Evolutionary conservation across 2,113 vertebrate genomes (phyloP).

Genomic region (Sminthopsis crassicaudata): DNA sequence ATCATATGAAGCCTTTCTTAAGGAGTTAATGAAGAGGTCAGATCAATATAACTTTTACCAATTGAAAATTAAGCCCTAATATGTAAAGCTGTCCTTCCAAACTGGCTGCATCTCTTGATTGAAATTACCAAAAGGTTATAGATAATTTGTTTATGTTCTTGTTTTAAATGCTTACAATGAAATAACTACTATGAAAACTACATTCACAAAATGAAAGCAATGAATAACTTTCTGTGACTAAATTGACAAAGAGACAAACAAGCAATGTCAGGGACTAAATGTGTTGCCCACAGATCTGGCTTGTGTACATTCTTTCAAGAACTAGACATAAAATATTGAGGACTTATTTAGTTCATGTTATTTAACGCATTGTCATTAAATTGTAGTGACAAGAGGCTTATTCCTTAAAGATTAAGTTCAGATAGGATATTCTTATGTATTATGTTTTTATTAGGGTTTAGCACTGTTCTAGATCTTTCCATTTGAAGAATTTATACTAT

Average conservation of each 20-base stretch:
- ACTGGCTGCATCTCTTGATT: not conserved
- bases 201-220: not conserved
- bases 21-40: not conserved
- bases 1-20: not conserved
- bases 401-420: conserved; percentile 21
- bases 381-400: conserved; percentile 8
- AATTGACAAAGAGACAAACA: not conserved
- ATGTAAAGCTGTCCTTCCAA: not conserved
- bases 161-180: not conserved
- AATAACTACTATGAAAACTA: not conserved
- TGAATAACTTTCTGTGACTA: not conserved
- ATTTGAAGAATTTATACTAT: conserved; percentile 45
- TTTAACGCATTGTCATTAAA: conserved; percentile 7
- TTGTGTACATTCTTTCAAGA: not conserved
- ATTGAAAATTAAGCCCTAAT: not conserved
- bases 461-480: conserved; percentile 34
- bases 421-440: conserved; percentile 28
- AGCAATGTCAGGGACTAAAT: not conserved
- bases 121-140: not conserved
- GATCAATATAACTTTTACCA: not conserved
- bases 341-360: conserved; percentile 43
- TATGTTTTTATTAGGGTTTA: conserved; percentile 9
- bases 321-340: not conserved
- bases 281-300: not conserved
- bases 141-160: not conserved